phyloP scores from a whole-genome alignment of 2,113 vertebrate species.

The Synchiropus splendidus region DNA sequence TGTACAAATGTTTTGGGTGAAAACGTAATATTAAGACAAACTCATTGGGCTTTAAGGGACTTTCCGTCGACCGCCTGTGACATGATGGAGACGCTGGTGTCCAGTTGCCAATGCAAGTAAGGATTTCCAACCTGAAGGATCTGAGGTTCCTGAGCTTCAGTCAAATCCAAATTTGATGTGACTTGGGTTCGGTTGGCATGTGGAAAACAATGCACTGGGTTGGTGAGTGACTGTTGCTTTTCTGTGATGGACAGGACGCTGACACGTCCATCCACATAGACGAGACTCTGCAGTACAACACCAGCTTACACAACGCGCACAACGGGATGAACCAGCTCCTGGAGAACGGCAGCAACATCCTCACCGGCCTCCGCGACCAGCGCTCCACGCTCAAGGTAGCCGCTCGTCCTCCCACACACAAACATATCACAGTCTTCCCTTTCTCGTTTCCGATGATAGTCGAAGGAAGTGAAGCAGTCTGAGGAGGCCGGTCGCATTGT shows the following conservation, averaged over 20 bases:
- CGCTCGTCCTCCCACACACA: not conserved
- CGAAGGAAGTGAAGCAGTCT: not conserved
- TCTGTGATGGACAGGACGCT: slow-evolving; percentile 70
- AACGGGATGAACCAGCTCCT: slow-evolving; percentile 91
- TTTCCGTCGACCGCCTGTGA: too few species aligned
- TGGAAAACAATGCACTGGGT: too few species aligned
- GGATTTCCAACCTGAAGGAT: too few species aligned
- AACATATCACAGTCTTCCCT: not conserved
- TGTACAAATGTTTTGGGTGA: too few species aligned
- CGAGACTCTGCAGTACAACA: slow-evolving; percentile 87
- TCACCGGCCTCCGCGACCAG: slow-evolving; percentile 87
- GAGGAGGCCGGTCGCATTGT: not conserved
- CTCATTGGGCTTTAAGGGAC: too few species aligned
- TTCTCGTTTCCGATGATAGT: not conserved
- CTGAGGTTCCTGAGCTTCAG: too few species aligned
- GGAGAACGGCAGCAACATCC: slow-evolving; percentile 85
- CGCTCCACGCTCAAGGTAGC: slow-evolving; percentile 85
- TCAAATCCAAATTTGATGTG: too few species aligned
- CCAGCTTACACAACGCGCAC: slow-evolving; percentile 85
- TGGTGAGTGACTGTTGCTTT: not conserved
- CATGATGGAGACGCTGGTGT: too few species aligned
- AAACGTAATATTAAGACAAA: too few species aligned
- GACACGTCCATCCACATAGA: slow-evolving; percentile 96
- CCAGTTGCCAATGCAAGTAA: too few species aligned
- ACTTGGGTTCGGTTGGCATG: too few species aligned